Conservation (phyloP, 2,888 invertebrate species). For the Cataglyphis albicans region DNA sequence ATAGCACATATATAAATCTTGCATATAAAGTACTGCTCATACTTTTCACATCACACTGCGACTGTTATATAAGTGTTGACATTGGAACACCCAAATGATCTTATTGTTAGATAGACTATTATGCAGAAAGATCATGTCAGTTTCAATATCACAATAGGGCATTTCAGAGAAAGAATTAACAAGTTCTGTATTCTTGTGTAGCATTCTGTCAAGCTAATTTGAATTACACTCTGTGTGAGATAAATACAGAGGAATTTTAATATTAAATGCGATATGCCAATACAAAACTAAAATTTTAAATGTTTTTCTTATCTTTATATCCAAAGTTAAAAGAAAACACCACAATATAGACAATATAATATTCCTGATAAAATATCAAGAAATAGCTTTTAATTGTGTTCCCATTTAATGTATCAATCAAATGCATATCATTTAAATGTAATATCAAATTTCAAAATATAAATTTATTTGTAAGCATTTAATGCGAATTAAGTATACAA, state of each 20-base stretch:
- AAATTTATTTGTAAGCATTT: constrained; percentile 61
- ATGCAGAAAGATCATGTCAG: constrained; percentile 47
- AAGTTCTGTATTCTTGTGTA: constrained; percentile 38
- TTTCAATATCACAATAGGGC: constrained; percentile 54
- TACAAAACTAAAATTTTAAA: constrained; percentile 14
- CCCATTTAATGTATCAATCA: constrained; percentile 18
- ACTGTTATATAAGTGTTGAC: constrained; percentile 55
- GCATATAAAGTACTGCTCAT: constrained; percentile 64
- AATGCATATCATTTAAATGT: constrained; percentile 34
- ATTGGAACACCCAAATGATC: constrained; percentile 50
- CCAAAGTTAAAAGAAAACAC: constrained; percentile 12
- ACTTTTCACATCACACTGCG: constrained; percentile 60
- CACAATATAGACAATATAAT: constrained; percentile 14
- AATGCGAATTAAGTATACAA: constrained; percentile 58
- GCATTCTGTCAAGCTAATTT: constrained; percentile 27
- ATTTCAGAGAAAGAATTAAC: constrained; percentile 56
- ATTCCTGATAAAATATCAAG: constrained; percentile 13
- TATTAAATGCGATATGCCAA: constrained; percentile 17
- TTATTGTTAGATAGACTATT: constrained; percentile 41
- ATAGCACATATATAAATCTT: constrained; percentile 69
- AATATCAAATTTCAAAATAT: constrained; percentile 39
- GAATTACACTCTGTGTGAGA: constrained; percentile 39
- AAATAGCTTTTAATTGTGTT: constrained; percentile 10
- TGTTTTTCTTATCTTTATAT: background rate
- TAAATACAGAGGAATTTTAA: constrained; percentile 3